These are phyloP conservation scores for Cynocephalus volans DNA, from an alignment of 2,113 vertebrate genomes.

Conservation along the genomic window DNA sequence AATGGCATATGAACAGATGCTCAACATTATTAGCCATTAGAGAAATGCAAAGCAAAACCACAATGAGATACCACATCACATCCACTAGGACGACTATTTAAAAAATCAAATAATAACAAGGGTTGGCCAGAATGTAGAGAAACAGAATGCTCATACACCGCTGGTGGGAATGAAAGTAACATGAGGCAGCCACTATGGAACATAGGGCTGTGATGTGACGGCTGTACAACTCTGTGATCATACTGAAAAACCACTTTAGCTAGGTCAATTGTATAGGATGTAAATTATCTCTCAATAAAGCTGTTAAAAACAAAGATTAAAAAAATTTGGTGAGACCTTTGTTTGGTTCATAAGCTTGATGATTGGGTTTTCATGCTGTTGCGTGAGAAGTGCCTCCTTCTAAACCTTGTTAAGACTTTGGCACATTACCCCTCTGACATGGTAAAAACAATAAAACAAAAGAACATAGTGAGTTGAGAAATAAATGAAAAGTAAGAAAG, in stretches of 20 bases:
- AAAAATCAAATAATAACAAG: not conserved
- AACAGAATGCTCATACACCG: not conserved
- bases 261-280: not conserved
- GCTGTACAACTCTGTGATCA: not conserved
- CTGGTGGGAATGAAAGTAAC: not conserved
- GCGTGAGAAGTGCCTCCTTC: too few relatives aligned
- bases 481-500: not conserved
- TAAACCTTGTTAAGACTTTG: too few relatives aligned
- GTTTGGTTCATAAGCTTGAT: too few relatives aligned
- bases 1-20: not conserved
- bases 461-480: not conserved
- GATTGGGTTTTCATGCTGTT: too few relatives aligned
- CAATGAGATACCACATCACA: not conserved
- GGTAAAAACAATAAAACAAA: too few relatives aligned
- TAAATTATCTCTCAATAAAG: slow-evolving; percentile 39
- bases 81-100: not conserved
- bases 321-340: not conserved
- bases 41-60: not conserved
- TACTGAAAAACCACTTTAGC: not conserved
- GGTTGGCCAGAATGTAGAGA: not conserved
- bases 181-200: not conserved
- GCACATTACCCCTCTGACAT: too few relatives aligned
- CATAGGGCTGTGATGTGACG: not conserved
- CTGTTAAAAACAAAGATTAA: not conserved
- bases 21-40: not conserved